Base-by-base conservation (phyloP, 2,888 invertebrate genomes). In the Podabrus alpinus region DNA sequence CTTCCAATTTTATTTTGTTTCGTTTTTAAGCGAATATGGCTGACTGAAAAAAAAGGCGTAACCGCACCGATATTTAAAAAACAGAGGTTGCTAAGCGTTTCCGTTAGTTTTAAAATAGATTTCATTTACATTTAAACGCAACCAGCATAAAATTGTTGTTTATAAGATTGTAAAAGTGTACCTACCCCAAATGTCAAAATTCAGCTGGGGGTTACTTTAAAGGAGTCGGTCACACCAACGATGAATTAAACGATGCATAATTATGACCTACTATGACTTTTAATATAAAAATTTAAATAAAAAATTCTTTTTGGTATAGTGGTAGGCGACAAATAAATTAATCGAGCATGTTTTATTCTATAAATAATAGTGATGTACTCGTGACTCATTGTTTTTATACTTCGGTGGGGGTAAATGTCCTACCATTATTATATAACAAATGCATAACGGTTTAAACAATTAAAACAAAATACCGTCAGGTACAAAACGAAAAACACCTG, bases 21-120 rank as follows among this genome's bases (percentile, higher is more conserved):
- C 45, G 15, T 70, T 70, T 61, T 21, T 29, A 29, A 24, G 68
- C 74, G 68, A 79, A 79, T 73, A 80, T 80, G 79, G 79, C 79
- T 70, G 79, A 78, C 74, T 16, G 61, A 62, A 71, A 71, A 69
- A 72, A 77, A 77, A 78, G 77, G 78, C 78, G 79, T 79, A 79
- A 79, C 79, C 77, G 66, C 60, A 59, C 29, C 24, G 66, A 73
- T 45, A 59, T 69, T 68, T 69, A 21, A 66, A 21, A 71, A 64
- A 71, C 45, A 73, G 25, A 45, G 24, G 45, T 61, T 67, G 59
- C 21, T 19, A n/a, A 2, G 19, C 45, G n/a, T 45, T 45, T 45
- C 45, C 45, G 45, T 45, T 45, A 45, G 45, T 45, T 45, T n/a
- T n/a, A 45, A 45, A 45, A 45, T 45, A n/a, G 45, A 45, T 17